Percentiles rank a stretch among this genome's conserved stretches.
These are phyloP conservation scores for Nephrotoma flavescens DNA, from an alignment of 2,888 invertebrate species.

Conservation along the genomic window DNA sequence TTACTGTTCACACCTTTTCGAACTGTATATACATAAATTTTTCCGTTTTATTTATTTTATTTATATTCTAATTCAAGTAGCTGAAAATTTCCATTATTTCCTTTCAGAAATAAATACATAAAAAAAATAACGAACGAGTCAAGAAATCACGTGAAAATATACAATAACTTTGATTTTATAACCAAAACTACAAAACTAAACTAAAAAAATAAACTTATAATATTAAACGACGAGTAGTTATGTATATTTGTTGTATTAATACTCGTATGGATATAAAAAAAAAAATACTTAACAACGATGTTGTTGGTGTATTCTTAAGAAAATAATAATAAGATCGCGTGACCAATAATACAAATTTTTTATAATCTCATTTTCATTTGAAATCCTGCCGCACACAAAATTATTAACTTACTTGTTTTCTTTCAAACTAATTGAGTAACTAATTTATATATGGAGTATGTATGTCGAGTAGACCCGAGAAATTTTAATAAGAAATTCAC, in stretches of 20 bases:
- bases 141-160: background rate
- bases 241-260: background rate
- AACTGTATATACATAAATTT: background rate
- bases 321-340: constrained; percentile 8
- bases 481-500: background rate
- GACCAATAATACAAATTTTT: constrained; percentile 9
- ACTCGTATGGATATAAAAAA: background rate
- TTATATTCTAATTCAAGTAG: background rate
- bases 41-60: background rate
- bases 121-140: background rate
- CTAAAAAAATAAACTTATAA: background rate
- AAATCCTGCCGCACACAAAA: constrained; percentile 9
- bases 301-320: background rate
- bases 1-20: background rate
- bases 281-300: background rate
- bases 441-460: constrained; percentile 8
- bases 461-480: background rate
- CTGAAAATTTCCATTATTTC: background rate
- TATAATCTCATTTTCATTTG: background rate
- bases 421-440: constrained; percentile 11
- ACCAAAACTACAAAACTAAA: background rate
- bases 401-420: background rate
- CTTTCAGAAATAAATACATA: background rate
- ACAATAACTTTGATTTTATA: background rate
- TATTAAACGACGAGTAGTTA: background rate